phyloP scores from a whole-genome alignment of 2,888 invertebrate genomes.

The Sinhomidia bicolor region DNA sequence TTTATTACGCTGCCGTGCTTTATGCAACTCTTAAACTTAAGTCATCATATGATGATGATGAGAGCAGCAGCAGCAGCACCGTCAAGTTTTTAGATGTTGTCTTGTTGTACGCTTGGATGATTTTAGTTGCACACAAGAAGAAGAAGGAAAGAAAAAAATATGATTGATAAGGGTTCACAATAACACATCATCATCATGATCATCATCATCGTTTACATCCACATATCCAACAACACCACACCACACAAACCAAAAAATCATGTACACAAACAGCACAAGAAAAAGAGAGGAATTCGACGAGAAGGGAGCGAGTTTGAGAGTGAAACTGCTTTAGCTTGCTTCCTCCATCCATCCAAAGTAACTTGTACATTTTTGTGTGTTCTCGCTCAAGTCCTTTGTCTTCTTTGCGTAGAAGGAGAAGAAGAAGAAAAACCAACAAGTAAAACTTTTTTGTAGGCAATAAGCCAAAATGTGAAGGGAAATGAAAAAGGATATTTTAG shows the following conservation, averaged over 20 bases:
- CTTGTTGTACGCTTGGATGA: slow-evolving; percentile 34
- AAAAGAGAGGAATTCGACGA: slow-evolving; percentile 10
- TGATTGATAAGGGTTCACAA: slow-evolving; percentile 55
- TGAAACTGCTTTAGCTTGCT: too few relatives aligned
- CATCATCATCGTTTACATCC: too few relatives aligned
- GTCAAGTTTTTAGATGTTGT: neutral
- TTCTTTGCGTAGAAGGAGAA: too few relatives aligned
- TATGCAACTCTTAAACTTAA: neutral
- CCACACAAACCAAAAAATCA: slow-evolving; percentile 22
- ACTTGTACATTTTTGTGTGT: slow-evolving; percentile 5
- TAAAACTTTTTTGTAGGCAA: slow-evolving; percentile 15
- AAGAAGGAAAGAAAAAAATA: slow-evolving; percentile 4
- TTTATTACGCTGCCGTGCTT: too few relatives aligned
- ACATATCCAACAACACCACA: neutral
- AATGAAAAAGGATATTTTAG: slow-evolving; percentile 55
- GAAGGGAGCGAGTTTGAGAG: neutral
- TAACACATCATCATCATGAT: slow-evolving; percentile 43
- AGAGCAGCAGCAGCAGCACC: neutral
- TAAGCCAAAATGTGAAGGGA: slow-evolving; percentile 10
- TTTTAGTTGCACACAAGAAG: slow-evolving; percentile 37
- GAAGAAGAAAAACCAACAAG: slow-evolving; percentile 11
- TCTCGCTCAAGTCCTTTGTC: neutral
- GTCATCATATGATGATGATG: too few relatives aligned
- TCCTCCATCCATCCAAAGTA: neutral
- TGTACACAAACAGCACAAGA: slow-evolving; percentile 12